A percentile compares a stretch with the other conserved stretches of the same genome.
phyloP scores from a whole-genome alignment of 2,113 vertebrate species.

The Apodemus sylvaticus region DNA sequence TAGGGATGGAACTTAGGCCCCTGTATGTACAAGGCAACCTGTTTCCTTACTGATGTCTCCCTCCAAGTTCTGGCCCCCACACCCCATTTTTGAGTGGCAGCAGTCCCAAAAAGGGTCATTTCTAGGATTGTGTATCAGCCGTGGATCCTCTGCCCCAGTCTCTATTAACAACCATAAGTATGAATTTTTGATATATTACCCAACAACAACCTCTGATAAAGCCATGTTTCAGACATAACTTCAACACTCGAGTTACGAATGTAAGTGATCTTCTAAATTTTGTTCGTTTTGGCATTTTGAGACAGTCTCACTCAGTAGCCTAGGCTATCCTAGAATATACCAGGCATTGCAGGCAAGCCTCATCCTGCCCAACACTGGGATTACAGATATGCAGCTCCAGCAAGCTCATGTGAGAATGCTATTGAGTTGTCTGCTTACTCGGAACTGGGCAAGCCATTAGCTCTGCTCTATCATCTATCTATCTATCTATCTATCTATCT shows the following conservation, averaged over 20 bases:
- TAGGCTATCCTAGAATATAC: neutral
- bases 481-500: too few species aligned
- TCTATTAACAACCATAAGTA: neutral
- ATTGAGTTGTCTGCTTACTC: neutral
- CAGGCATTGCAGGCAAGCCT: too few species aligned
- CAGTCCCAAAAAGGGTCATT: neutral
- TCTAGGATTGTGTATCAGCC: neutral
- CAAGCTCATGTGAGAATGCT: too few species aligned
- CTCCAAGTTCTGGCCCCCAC: neutral
- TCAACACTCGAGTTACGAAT: neutral
- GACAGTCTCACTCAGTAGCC: neutral
- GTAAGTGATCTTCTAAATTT: neutral
- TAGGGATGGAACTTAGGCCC: neutral
- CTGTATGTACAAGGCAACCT: neutral
- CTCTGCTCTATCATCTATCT: neutral
- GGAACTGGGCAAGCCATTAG: neutral
- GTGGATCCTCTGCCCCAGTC: neutral
- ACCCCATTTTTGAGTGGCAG: neutral
- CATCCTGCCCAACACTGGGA: neutral
- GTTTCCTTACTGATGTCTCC: neutral
- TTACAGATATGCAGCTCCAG: too few species aligned
- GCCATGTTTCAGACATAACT: neutral
- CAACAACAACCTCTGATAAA: neutral
- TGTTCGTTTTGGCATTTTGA: neutral
- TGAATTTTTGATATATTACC: neutral